Base-by-base conservation (phyloP, 2,888 invertebrate species). In the Synergus itoensis region DNA sequence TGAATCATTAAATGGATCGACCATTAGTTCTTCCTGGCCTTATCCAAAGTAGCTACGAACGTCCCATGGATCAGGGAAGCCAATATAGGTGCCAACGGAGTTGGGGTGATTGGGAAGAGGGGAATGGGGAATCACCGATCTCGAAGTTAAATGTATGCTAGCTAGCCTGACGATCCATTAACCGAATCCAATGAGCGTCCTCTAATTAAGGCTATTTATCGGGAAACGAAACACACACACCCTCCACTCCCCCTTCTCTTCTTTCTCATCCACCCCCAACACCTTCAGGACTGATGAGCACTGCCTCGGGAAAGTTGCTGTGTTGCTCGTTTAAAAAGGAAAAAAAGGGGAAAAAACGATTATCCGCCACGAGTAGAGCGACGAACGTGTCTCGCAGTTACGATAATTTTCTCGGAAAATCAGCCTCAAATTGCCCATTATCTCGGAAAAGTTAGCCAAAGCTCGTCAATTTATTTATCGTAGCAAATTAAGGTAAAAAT, bases 151-250 rank as follows among this genome's bases (percentile, higher is more conserved):
- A 87, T 82, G 86, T 86, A 86, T 86, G 85, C 86, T 80, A 84
- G 80, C 86, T 28, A 28, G 28, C 28, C 86, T 88, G 87, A 88
- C 89, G 89, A 89, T 89, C 90, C 89, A 90, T 90, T 90, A 90
- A 88, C 87, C 85, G 84, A 86, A 87, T 86, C 89, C 87, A 88
- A 89, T 87, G 88, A 88, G 85, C 89, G 87, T 87, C 85, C 86
- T 84, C 89, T 90, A 90, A 90, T 90, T 89, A 89, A 89, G 88
- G 89, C 89, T 90, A 90, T 90, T 90, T 90, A 90, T 90, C 87
- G 88, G 84, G 81, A 87, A 87, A 85, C 85, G 82, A 60, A 60
- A 78, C 81, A 77, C 79, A 78, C 77, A 79, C 78, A 76, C 76
- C 79, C 77, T 81, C 81, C 79, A 77, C 77, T 60, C 79, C 78